Conservation (phyloP, 2,113 vertebrate species). For the Clinocottus analis region DNA sequence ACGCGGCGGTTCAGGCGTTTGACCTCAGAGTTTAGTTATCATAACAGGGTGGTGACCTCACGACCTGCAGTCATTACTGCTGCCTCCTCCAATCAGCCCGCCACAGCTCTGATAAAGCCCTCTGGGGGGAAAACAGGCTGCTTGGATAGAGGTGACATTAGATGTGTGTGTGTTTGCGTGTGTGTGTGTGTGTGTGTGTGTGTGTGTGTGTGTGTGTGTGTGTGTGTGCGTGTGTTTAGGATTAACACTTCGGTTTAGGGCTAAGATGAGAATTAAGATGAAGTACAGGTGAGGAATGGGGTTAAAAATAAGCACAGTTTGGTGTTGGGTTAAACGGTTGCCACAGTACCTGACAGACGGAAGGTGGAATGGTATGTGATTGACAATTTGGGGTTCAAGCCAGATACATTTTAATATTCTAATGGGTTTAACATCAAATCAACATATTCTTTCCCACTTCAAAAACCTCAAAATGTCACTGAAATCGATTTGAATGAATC, state of each 20-base stretch:
- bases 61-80: constrained; percentile 71
- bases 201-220: constrained; percentile 3
- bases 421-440: not conserved
- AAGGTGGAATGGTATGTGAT: not conserved
- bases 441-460: not conserved
- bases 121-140: constrained; percentile 53
- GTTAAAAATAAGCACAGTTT: constrained; percentile 15
- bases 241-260: constrained; percentile 35
- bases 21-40: constrained; percentile 72
- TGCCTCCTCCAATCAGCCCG: constrained; percentile 69
- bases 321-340: constrained; percentile 3
- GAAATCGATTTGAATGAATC: constrained; percentile 2
- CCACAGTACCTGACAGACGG: not conserved
- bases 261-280: constrained; percentile 53
- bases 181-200: constrained; percentile 10
- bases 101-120: constrained; percentile 62
- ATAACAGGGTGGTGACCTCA: constrained; percentile 71
- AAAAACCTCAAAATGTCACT: not conserved
- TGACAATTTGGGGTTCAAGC: constrained; percentile 8
- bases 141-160: constrained; percentile 58
- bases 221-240: constrained; percentile 20
- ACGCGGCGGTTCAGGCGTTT: constrained; percentile 39
- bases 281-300: constrained; percentile 4
- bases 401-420: not conserved
- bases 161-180: constrained; percentile 32